Conservation (phyloP, 2,797 vertebrate species). For the Scomberomorus guttatus region DNA sequence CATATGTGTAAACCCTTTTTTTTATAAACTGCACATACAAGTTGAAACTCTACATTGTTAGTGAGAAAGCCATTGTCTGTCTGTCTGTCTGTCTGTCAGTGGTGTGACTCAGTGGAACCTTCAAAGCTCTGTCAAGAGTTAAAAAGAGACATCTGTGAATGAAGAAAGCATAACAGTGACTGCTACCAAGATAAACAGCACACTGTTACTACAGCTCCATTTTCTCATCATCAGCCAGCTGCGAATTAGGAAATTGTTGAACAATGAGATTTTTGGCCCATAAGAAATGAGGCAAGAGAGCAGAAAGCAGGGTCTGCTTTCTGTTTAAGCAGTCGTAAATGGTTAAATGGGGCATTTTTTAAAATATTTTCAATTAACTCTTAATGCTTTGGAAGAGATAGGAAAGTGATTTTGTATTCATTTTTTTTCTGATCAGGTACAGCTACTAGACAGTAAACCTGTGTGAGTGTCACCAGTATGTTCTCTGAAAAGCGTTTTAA, state of each 20-base stretch:
- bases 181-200: constrained; percentile 76
- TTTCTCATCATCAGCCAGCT: constrained; percentile 70
- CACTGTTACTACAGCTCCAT: constrained; percentile 61
- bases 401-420: background rate
- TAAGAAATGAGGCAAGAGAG: constrained; percentile 21
- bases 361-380: constrained; percentile 2
- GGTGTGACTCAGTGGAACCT: constrained; percentile 58
- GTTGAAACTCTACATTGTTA: constrained; percentile 25
- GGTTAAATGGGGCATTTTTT: constrained; percentile 16
- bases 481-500: background rate
- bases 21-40: background rate
- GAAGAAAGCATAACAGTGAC: constrained; percentile 68
- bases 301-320: constrained; percentile 21
- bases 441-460: constrained; percentile 6
- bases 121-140: constrained; percentile 59
- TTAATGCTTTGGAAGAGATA: background rate
- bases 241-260: constrained; percentile 67
- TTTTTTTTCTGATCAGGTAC: background rate
- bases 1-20: constrained; percentile 5
- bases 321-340: constrained; percentile 4
- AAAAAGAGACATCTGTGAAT: constrained; percentile 77
- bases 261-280: constrained; percentile 50
- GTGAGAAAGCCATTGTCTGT: constrained; percentile 25
- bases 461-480: background rate
- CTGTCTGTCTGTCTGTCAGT: constrained; percentile 43